These are phyloP conservation scores for Sparus aurata DNA, from an alignment of 2,797 vertebrate genomes.

Conservation along the genomic window DNA sequence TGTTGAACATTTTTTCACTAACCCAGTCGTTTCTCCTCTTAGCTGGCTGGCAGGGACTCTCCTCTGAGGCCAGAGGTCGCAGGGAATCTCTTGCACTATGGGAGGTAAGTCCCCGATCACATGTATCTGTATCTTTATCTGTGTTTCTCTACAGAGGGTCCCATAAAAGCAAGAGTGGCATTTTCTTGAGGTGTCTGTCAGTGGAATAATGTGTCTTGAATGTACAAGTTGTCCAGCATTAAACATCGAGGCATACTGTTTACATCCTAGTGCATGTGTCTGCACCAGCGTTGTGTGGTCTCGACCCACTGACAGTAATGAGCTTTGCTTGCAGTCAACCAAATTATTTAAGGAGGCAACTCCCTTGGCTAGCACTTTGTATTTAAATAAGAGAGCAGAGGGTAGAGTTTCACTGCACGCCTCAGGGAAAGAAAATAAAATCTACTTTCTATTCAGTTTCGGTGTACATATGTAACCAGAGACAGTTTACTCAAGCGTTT, in stretches of 20 bases:
- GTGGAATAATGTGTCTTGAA: neutral
- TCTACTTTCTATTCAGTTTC: conserved; percentile 21
- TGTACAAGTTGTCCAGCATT: neutral
- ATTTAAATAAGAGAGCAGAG: conserved; percentile 2
- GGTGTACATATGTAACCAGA: conserved; percentile 18
- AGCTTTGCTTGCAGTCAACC: conserved; percentile 25
- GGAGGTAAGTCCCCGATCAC: conserved; percentile 87
- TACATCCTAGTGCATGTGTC: neutral
- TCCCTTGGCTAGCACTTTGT: conserved; percentile 36
- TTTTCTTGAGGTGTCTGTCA: conserved; percentile 10
- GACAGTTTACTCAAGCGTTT: conserved; percentile 26
- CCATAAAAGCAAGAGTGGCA: neutral
- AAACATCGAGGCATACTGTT: neutral
- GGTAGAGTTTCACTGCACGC: neutral
- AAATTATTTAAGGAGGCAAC: conserved; percentile 21
- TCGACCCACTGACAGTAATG: conserved; percentile 24
- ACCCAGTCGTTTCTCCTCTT: neutral
- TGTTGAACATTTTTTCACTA: neutral
- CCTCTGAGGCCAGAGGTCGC: conserved; percentile 95
- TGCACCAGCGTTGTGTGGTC: conserved; percentile 13
- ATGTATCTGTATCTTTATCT: neutral
- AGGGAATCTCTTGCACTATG: conserved; percentile 97
- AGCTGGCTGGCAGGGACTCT: conserved; percentile 98
- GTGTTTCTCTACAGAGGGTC: neutral
- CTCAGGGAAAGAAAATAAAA: neutral